A percentile compares a stretch with the other conserved stretches of the same genome.
Conservation (phyloP, 92 coral and sea anemone genomes). For the Palythoa grandiflora region DNA sequence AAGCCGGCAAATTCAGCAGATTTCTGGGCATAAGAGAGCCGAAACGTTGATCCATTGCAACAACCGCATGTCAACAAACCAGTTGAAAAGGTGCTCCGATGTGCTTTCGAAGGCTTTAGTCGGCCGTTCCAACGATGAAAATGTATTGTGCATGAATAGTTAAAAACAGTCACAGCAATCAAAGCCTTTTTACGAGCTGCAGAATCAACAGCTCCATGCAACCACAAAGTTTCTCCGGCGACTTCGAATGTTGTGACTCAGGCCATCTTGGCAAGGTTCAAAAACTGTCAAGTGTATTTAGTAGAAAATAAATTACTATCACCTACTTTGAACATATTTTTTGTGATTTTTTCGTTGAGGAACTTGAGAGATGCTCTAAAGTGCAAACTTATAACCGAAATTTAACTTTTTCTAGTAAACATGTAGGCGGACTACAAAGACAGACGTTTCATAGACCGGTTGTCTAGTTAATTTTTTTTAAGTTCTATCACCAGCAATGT, state of each 20-base stretch:
- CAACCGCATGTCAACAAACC: not conserved
- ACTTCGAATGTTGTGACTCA: not conserved
- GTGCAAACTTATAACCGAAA: too few species aligned
- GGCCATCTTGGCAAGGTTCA: conserved; percentile 11
- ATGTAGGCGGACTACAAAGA: too few species aligned
- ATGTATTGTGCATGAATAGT: not conserved
- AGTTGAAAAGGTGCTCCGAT: conserved; percentile 10
- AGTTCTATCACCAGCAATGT: too few species aligned
- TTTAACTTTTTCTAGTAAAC: too few species aligned
- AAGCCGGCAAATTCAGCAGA: conserved; percentile 51
- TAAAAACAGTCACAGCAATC: not conserved
- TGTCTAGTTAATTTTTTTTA: too few species aligned
- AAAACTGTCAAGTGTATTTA: conserved; percentile 7
- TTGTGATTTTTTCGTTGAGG: too few species aligned
- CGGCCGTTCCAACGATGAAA: not conserved
- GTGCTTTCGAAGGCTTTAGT: not conserved
- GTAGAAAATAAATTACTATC: not conserved
- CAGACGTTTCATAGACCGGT: too few species aligned
- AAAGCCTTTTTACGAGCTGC: not conserved
- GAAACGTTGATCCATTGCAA: too few species aligned
- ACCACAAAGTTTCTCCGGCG: conserved; percentile 10
- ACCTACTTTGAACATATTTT: too few species aligned
- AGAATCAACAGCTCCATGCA: not conserved
- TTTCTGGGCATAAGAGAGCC: not conserved
- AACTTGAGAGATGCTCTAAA: not conserved